Percentiles rank a stretch among this genome's conserved stretches.
These are phyloP conservation scores for Drosophila mettleri DNA, from an alignment of 2,888 invertebrate genomes.

Conservation along the genomic window DNA sequence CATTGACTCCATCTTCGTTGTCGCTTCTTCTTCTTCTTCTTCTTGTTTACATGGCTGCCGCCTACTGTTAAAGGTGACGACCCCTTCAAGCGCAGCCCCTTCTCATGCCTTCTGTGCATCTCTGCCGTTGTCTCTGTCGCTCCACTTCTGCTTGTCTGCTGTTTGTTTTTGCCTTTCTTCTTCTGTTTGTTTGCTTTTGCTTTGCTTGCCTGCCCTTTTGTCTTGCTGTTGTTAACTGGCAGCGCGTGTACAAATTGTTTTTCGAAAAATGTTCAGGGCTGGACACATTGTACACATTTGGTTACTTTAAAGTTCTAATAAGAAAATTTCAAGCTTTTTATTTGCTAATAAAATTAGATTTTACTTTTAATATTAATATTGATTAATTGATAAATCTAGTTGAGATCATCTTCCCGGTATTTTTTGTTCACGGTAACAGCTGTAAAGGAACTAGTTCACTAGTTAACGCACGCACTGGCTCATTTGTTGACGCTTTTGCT, in stretches of 20 bases:
- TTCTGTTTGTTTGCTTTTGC: constrained; percentile 48
- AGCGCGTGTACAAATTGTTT: constrained; percentile 62
- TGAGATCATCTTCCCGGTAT: neutral
- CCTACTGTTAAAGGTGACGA: constrained; percentile 75
- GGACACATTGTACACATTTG: constrained; percentile 17
- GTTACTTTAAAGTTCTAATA: neutral
- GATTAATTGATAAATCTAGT: neutral
- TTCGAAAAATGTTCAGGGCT: constrained; percentile 65
- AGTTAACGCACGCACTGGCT: constrained; percentile 33
- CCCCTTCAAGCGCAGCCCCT: constrained; percentile 36
- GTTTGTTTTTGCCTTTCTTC: constrained; percentile 36
- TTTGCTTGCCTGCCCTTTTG: constrained; percentile 50
- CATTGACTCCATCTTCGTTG: constrained; percentile 17
- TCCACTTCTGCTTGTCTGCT: constrained; percentile 19
- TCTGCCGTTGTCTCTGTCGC: constrained; percentile 20
- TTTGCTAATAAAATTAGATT: neutral
- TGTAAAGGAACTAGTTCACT: constrained; percentile 31
- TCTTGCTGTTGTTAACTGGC: constrained; percentile 48
- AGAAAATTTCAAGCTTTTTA: neutral
- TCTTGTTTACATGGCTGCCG: constrained; percentile 68
- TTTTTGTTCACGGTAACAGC: neutral
- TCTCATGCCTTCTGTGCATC: constrained; percentile 12
- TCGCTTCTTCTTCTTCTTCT: constrained; percentile 30
- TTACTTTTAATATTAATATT: too few relatives aligned
- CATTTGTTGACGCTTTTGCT: constrained; percentile 22